Evolutionary conservation across 2,113 vertebrate species (phyloP).

Genomic region (Vimba vimba): DNA sequence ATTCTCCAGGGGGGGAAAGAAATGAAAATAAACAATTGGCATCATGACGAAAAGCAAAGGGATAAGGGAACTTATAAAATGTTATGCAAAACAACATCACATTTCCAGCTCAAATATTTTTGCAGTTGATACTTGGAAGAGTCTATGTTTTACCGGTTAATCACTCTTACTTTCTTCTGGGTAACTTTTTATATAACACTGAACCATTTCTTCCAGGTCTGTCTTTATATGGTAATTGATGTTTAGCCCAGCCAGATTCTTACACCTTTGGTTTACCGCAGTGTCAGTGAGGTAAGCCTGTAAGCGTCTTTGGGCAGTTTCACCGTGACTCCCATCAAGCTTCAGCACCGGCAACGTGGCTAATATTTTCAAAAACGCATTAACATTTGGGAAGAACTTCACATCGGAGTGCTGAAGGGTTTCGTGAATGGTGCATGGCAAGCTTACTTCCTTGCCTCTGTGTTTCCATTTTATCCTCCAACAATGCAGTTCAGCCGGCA

Average conservation of each 20-base stretch:
- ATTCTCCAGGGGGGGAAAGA: neutral
- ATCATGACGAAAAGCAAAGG: neutral
- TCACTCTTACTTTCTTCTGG: constrained; percentile 62
- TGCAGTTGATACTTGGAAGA: neutral
- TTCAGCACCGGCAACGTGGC: constrained; percentile 84
- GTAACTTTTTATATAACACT: constrained; percentile 84
- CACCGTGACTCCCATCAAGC: constrained; percentile 74
- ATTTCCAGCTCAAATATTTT: neutral
- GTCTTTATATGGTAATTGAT: constrained; percentile 86
- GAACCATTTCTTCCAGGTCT: constrained; percentile 90
- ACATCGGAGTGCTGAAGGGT: constrained; percentile 88
- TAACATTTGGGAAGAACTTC: constrained; percentile 94
- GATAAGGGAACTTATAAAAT: neutral
- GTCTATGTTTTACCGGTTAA: neutral
- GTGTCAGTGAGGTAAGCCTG: constrained; percentile 84
- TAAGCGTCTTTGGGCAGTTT: constrained; percentile 79
- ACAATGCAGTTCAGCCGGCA: constrained; percentile 91
- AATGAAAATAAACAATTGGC: neutral
- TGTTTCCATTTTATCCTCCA: constrained; percentile 99
- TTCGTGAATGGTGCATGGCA: constrained; percentile 84
- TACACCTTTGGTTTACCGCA: constrained; percentile 81
- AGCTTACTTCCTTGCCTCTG: constrained; percentile 85
- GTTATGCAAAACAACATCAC: neutral
- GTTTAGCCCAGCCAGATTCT: constrained; percentile 86
- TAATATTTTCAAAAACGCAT: constrained; percentile 83